Base-by-base conservation (phyloP, 2,113 vertebrate genomes). In the Xenotilapia flavipinnis region DNA sequence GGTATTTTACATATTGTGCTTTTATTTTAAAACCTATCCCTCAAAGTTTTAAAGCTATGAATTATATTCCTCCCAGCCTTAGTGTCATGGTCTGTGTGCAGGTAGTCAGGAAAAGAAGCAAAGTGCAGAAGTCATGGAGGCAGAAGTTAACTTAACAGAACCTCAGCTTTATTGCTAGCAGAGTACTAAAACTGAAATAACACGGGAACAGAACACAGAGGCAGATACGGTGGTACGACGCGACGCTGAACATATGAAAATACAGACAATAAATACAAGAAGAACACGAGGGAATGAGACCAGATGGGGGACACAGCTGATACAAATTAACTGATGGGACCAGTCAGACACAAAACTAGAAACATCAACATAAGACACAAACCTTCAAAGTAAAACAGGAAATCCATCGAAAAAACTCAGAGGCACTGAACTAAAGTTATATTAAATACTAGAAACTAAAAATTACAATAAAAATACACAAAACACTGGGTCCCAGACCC, bases 191-290 rank as follows among this genome's bases (percentile, higher is more conserved):
- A 36, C 31, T 62, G 58, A 62, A 62, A 62, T 11, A 36, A 19
- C 31, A 33, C 3, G 5, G 15, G 6, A 62, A 7, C 9, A 36
- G 58, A 36, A 62, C 58, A 62, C 58, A 62, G 3, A 62, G 58
- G 31, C 9, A 36, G 9, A 36, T 33, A 62, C 0, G 28, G 58
- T 62, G 9, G 0, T 36, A 62, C 0, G 1, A 62, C 9, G 2
- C 9, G 0, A 60, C 0, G 3, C 28, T 60, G 15, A 62, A 62
- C 58, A 62, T 62, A 62, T 62, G 15, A 62, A 62, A 62, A 62
- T 11, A 62, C 28, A 62, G 3, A 62, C 58, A 33, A 62, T 62
- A 62, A 6, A 33, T 62, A 62, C 15, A 62, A 62, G 0, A 62
- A 6, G 9, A 62, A 62, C 28, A 33, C 1, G 6, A 62, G 15